These are phyloP conservation scores for Acromyrmex echinatior DNA, from an alignment of 1,140 invertebrate species.

Conservation along the genomic window DNA sequence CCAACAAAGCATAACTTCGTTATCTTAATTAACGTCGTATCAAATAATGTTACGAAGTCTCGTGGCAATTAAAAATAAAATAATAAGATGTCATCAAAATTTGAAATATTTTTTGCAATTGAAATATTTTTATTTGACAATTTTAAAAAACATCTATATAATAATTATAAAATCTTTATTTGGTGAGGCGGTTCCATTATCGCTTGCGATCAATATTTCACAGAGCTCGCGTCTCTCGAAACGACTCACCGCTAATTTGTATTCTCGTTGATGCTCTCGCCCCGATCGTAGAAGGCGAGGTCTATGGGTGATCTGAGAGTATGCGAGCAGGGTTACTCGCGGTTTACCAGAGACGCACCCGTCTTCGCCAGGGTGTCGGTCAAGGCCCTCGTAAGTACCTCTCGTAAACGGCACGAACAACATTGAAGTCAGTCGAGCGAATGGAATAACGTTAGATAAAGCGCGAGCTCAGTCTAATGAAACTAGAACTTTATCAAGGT, in stretches of 20 bases:
- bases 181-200: conserved; percentile 6
- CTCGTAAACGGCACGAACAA: conserved; percentile 61
- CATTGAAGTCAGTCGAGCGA: conserved; percentile 52
- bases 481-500: conserved; percentile 24
- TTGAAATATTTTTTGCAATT: not conserved
- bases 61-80: not conserved
- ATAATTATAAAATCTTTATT: not conserved
- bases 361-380: conserved; percentile 88
- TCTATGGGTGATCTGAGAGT: conserved; percentile 85
- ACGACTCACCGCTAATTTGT: conserved; percentile 68
- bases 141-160: not conserved
- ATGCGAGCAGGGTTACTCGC: conserved; percentile 80
- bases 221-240: conserved; percentile 59
- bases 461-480: conserved; percentile 14
- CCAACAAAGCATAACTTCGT: not conserved
- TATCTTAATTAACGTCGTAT: not conserved
- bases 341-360: conserved; percentile 82
- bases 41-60: not conserved
- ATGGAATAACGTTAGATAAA: conserved; percentile 12
- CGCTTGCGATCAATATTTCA: conserved; percentile 23
- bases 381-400: conserved; percentile 88
- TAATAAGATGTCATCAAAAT: not conserved
- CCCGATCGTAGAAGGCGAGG: conserved; percentile 83
- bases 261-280: conserved; percentile 69
- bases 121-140: not conserved